A percentile compares a stretch with the other conserved stretches of the same genome.
Evolutionary conservation across 2,888 invertebrate genomes (phyloP).

Genomic region (Napeogenes inachia): DNA sequence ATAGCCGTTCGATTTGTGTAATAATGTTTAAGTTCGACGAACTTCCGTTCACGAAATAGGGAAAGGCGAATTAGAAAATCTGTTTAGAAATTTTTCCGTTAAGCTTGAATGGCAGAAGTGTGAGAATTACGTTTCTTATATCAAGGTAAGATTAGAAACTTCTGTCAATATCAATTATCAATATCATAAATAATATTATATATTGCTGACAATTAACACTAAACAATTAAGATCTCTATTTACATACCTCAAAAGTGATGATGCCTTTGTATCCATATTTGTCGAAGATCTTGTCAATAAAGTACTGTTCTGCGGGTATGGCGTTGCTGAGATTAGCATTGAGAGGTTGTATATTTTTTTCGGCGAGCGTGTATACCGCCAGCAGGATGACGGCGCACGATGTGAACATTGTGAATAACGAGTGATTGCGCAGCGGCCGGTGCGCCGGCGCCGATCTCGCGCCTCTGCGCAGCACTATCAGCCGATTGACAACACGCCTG

Average conservation of each 20-base stretch:
- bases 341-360: constrained; percentile 24
- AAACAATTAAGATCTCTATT: constrained; percentile 15
- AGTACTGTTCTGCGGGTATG: constrained; percentile 64
- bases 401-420: constrained; percentile 50
- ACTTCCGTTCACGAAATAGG: constrained; percentile 64
- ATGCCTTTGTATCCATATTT: constrained; percentile 77
- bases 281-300: constrained; percentile 74
- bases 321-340: constrained; percentile 45
- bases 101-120: constrained; percentile 32
- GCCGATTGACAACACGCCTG: constrained; percentile 47
- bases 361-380: constrained; percentile 43
- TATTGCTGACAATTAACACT: not conserved
- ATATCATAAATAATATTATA: constrained; percentile 16
- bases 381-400: constrained; percentile 54
- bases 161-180: constrained; percentile 7
- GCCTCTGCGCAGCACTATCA: constrained; percentile 59
- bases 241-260: constrained; percentile 76
- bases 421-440: constrained; percentile 46
- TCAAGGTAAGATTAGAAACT: constrained; percentile 21
- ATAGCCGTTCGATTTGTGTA: constrained; percentile 55
- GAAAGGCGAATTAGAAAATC: constrained; percentile 54
- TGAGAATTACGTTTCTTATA: constrained; percentile 24
- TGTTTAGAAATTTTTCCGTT: constrained; percentile 40
- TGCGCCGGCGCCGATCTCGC: constrained; percentile 43
- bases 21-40: constrained; percentile 61